Base-by-base conservation (phyloP, 2,797 vertebrate genomes). In the Takifugu rubripes region DNA sequence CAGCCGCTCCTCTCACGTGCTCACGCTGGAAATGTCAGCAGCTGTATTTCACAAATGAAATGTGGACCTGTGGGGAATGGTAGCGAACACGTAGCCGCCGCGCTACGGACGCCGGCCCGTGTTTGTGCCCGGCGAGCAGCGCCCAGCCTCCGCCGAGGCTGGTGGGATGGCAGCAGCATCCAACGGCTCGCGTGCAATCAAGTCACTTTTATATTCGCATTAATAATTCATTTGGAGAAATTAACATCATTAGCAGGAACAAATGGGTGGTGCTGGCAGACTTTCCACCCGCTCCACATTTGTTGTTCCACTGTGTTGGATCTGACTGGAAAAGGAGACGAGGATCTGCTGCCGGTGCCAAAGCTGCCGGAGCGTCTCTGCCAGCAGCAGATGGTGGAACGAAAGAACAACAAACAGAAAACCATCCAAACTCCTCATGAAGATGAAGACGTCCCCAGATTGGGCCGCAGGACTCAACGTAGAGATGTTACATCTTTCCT, bases 141-240 rank as follows among this genome's bases (percentile, higher is more conserved):
- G 17, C 5, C 29, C 29, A 7, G 29, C 29, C 29, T 0, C 26
- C 3, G 26, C 26, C 3, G 26, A 27, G 6, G 26, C 27, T 6
- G 17, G 17, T 17, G 17, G 17, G 17, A 17, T 17, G 17, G 17
- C 17, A 17, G 17, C 17, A 17, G 17, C 17, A 17, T 17, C 2
- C 56, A 66, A 64, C 26, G 54, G 31, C 31, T 33, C 8, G 31
- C 31, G 21, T 17, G 6, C 25, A 27, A 47, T 31, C 5, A 36
- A 27, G 6, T 11, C 47, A 64, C 6, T 45, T 45, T 45, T 45
- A 33, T 62, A 67, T 75, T 50, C 36, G 25, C 24, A 66, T 73
- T 66, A 72, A 79, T 64, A 68, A 75, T 62, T 76, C 27, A 73
- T 74, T 72, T 74, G n/a, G 49, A 71, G 31, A 72, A 76, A 73